Evolutionary conservation across 2,888 invertebrate genomes (phyloP).

Genomic region (Tethea ocularis): DNA sequence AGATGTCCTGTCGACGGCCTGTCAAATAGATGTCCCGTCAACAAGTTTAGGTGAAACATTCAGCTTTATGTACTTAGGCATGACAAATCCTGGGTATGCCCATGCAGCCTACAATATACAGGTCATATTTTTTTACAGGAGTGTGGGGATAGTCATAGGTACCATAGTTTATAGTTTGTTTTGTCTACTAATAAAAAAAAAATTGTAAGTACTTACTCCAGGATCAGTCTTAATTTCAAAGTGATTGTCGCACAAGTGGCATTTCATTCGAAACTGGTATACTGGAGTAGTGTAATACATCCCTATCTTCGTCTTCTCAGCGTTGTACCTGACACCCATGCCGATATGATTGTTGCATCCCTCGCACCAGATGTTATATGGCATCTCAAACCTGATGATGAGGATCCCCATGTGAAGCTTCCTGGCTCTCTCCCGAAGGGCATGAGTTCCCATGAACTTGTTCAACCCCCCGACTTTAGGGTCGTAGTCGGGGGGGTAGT

Average conservation of each 20-base stretch:
- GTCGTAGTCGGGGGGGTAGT: constrained; percentile 99
- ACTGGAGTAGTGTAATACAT: constrained; percentile 99
- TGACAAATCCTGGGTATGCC: too few relatives aligned
- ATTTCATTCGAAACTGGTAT: constrained; percentile 99
- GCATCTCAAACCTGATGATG: constrained; percentile 99
- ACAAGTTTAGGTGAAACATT: too few relatives aligned
- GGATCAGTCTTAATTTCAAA: constrained; percentile 99
- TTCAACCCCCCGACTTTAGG: constrained; percentile 97
- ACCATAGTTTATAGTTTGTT: too few relatives aligned
- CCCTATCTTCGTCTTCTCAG: constrained; percentile 95
- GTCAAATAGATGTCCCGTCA: too few relatives aligned
- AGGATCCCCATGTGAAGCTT: constrained; percentile 98
- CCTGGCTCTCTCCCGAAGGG: constrained; percentile 96
- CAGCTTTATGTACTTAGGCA: too few relatives aligned
- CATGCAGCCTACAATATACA: too few relatives aligned
- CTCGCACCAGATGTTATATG: constrained; percentile 99
- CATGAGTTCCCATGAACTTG: constrained; percentile 97
- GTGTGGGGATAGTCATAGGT: too few relatives aligned
- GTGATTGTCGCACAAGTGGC: constrained; percentile 98
- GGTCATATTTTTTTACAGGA: too few relatives aligned
- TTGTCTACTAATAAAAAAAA: background rate
- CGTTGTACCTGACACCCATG: constrained; percentile 99
- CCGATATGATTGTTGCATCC: constrained; percentile 99
- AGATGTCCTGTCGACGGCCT: too few relatives aligned
- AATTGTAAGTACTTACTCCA: constrained; percentile 88